A percentile compares a stretch with the other conserved stretches of the same genome.
Evolutionary conservation across 2,888 invertebrate species (phyloP).

Genomic region (Cosmia pyralina): DNA sequence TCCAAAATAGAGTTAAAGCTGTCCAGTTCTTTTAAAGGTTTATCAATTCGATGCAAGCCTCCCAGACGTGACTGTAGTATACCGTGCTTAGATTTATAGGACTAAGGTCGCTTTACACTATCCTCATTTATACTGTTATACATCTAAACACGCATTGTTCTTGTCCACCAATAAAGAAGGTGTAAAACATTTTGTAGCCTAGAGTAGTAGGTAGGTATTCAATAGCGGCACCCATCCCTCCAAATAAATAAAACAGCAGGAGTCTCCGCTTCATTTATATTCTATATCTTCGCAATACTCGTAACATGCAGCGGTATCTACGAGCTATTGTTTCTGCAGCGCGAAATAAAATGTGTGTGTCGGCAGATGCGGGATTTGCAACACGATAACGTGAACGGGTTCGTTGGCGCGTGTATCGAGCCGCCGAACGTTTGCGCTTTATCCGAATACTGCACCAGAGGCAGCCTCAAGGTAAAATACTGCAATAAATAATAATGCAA

Average conservation of each 20-base stretch:
- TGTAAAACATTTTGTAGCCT: conserved; percentile 21
- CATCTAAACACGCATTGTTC: too few relatives aligned
- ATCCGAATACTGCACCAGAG: conserved; percentile 96
- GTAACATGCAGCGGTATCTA: conserved; percentile 32
- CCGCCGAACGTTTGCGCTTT: conserved; percentile 97
- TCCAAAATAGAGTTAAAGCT: too few relatives aligned
- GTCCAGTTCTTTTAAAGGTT: too few relatives aligned
- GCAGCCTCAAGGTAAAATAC: conserved; percentile 94
- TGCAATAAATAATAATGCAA: conserved; percentile 3
- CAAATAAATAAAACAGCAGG: conserved; percentile 59
- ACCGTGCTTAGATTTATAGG: too few relatives aligned
- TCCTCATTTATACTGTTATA: too few relatives aligned
- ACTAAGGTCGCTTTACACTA: too few relatives aligned
- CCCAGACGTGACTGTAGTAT: too few relatives aligned
- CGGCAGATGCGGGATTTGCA: conserved; percentile 95
- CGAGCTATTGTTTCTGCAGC: conserved; percentile 41
- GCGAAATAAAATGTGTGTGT: conserved; percentile 59
- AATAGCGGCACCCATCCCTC: conserved; percentile 17
- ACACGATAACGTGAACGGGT: conserved; percentile 97
- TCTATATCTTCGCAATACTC: conserved; percentile 36
- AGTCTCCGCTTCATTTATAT: conserved; percentile 38
- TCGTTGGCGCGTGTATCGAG: conserved; percentile 97
- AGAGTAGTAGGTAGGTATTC: background rate
- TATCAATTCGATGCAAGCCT: too few relatives aligned
- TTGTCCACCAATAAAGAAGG: background rate